Conservation (phyloP, 2,113 vertebrate genomes). For the Genyomyrus donnyi region DNA sequence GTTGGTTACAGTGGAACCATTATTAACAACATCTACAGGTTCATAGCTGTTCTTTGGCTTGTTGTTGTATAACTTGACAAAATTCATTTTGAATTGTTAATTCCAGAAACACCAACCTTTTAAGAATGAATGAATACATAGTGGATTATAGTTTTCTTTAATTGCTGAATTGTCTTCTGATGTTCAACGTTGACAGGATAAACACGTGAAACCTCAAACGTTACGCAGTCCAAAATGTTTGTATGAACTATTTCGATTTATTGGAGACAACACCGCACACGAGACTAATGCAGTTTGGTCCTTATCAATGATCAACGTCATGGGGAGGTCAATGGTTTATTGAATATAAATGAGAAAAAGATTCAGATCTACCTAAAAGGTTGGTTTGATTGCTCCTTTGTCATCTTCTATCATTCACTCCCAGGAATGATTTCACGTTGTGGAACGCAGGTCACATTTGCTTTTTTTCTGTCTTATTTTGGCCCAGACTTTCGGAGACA, state of each 20-base stretch:
- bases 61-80: background rate
- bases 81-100: background rate
- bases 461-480: background rate
- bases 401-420: background rate
- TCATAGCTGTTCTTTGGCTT: background rate
- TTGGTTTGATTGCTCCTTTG: background rate
- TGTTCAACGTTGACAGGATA: background rate
- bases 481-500: background rate
- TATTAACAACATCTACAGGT: background rate
- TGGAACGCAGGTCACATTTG: background rate
- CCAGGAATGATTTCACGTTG: constrained; percentile 11
- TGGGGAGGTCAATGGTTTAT: background rate
- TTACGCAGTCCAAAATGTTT: background rate
- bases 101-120: background rate
- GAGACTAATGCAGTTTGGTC: constrained; percentile 7
- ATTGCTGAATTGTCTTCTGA: background rate
- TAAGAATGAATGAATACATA: background rate
- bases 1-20: background rate
- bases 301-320: background rate
- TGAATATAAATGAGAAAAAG: background rate
- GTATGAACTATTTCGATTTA: background rate
- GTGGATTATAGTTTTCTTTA: background rate
- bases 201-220: background rate
- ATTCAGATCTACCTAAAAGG: background rate
- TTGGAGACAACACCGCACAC: background rate